These are phyloP conservation scores for Agrotis clavis DNA, from an alignment of 2,888 invertebrate species.

Conservation along the genomic window DNA sequence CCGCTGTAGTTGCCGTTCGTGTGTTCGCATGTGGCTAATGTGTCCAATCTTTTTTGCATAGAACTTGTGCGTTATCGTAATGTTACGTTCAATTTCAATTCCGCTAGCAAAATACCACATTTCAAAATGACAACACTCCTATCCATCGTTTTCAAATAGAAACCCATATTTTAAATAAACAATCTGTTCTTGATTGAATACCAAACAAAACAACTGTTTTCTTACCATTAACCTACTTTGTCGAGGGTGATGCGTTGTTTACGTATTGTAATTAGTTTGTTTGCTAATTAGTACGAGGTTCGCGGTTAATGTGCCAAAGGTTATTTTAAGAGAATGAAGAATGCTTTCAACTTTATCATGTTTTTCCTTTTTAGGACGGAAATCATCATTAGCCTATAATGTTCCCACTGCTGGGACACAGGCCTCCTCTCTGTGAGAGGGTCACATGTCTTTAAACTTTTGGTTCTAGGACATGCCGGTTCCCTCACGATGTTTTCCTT, in stretches of 20 bases:
- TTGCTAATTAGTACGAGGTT: constrained; percentile 26
- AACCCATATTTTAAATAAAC: constrained; percentile 24
- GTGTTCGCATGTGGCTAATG: too few relatives aligned
- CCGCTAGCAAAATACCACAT: neutral
- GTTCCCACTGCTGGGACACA: too few relatives aligned
- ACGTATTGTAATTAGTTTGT: constrained; percentile 45
- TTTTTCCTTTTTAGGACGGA: too few relatives aligned
- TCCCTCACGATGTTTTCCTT: too few relatives aligned
- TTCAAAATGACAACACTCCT: constrained; percentile 9
- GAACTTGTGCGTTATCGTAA: too few relatives aligned
- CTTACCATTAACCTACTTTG: constrained; percentile 61
- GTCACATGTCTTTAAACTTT: too few relatives aligned
- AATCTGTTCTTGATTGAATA: constrained; percentile 30
- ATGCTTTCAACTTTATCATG: neutral
- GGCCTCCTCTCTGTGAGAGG: too few relatives aligned
- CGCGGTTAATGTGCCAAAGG: neutral
- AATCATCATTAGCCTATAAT: too few relatives aligned
- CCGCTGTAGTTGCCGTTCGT: too few relatives aligned
- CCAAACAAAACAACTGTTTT: constrained; percentile 57
- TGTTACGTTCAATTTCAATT: too few relatives aligned
- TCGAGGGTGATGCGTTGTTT: constrained; percentile 46
- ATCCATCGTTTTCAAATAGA: constrained; percentile 9
- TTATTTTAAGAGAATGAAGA: neutral
- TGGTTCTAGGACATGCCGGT: too few relatives aligned
- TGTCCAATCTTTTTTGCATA: too few relatives aligned